A percentile compares a stretch with the other conserved stretches of the same genome.
Conservation (phyloP, 2,888 invertebrate species). For the Nymphalis c-album region DNA sequence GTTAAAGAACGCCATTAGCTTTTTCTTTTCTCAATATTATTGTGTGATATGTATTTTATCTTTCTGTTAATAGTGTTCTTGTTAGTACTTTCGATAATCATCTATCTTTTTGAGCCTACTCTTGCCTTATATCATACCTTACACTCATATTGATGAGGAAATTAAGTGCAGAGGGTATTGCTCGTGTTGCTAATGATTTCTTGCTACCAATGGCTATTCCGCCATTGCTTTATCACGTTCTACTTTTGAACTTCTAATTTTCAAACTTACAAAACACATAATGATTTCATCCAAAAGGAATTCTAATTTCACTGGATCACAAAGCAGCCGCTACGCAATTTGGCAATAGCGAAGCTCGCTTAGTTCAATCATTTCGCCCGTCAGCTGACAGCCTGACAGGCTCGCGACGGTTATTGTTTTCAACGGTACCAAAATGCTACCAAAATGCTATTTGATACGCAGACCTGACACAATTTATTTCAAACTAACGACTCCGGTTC, state of each 20-base stretch:
- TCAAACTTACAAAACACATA: not conserved
- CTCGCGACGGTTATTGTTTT: conserved; percentile 35
- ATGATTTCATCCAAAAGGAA: conserved; percentile 12
- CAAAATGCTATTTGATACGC: conserved; percentile 32
- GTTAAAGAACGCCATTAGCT: no score
- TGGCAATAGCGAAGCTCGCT: conserved; percentile 23
- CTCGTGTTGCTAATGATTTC: no score
- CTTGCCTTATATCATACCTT: no score
- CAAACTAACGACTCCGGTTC: conserved; percentile 25
- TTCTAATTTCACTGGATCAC: conserved; percentile 22
- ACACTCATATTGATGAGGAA: no score
- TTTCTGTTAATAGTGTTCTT: no score
- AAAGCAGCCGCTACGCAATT: conserved; percentile 27
- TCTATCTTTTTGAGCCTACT: no score
- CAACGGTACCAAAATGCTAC: conserved; percentile 23
- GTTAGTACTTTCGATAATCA: no score
- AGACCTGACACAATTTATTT: conserved; percentile 30
- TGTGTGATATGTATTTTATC: no score
- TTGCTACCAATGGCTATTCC: not conserved
- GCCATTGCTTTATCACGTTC: not conserved
- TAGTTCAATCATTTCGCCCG: conserved; percentile 21
- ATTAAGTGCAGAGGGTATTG: no score
- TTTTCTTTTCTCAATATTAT: no score
- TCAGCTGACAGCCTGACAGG: conserved; percentile 34
- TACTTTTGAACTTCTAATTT: no score